phyloP scores from a whole-genome alignment of 2,113 vertebrate genomes.

The Daphoenositta chrysoptera region DNA sequence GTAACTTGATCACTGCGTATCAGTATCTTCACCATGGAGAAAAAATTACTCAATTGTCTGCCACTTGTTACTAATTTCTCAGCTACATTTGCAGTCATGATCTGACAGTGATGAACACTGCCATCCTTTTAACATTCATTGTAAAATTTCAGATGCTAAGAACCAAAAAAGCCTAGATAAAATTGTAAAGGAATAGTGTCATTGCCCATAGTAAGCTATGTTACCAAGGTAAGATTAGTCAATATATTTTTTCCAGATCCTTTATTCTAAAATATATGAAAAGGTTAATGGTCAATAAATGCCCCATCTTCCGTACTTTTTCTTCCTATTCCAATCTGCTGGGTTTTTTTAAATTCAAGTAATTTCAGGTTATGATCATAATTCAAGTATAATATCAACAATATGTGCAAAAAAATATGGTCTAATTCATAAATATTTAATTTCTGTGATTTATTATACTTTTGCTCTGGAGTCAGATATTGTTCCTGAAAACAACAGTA shows the following conservation, averaged over 20 bases:
- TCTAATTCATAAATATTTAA: neutral
- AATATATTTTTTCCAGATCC: neutral
- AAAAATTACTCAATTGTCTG: neutral
- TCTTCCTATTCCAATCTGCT: neutral
- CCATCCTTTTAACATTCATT: neutral
- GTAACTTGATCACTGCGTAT: accelerated
- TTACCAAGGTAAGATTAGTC: neutral
- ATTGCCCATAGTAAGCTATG: neutral
- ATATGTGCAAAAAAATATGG: neutral
- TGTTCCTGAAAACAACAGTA: neutral
- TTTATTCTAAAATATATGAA: neutral
- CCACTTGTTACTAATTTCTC: neutral
- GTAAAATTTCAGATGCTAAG: neutral
- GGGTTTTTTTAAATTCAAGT: neutral
- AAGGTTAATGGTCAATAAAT: neutral
- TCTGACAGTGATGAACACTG: neutral
- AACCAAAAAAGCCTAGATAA: neutral
- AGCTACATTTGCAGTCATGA: neutral
- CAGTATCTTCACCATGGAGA: neutral
- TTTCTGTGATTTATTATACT: neutral
- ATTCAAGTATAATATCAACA: neutral
- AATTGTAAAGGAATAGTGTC: neutral
- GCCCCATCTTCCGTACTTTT: neutral
- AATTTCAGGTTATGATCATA: neutral
- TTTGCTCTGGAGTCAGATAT: neutral